Base-by-base conservation (phyloP, 2,113 vertebrate species). In the Erythrocercus mccallii region DNA sequence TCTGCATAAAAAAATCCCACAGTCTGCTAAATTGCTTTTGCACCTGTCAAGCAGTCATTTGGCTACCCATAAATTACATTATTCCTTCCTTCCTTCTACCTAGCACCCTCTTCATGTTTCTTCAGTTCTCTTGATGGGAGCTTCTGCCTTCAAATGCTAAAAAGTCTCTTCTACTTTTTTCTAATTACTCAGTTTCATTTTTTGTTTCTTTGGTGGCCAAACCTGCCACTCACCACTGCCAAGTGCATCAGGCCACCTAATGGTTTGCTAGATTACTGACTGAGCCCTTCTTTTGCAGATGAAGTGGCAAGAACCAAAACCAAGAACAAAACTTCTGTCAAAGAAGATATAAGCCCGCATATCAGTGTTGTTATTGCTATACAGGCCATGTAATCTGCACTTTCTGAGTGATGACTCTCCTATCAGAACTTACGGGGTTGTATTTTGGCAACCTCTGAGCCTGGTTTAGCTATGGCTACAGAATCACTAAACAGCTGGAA, bases 41-140 rank as follows among this genome's bases (percentile, higher is more conserved):
- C 84, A 94, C 84, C 51, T 94, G 69, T 87, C 93, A 95, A 38
- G 87, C 87, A 94, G 65, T 70, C 70, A 58, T 89, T 91, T 87
- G 84, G 81, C 87, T 85, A 91, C 57, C 47, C 69, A 87, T 60
- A 94, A 85, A 91, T 91, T 93, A 92, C 38, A 23, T 60, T 84
- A 64, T 84, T 89, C 35, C 25, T 94, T 91, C 84, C 58, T 89
- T 65, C 57, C n/a, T n/a, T 72, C 60, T 89, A 74, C 30, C 60
- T 81, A 79, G n/a, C 61, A 71, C 50, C 33, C 47, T 89, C 38
- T 61, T 88, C 4, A 0, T 45, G 50, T 81, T 71, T 25, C 51
- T 87, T 81, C 24, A 68, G 38, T 20, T 47, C 33, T 66, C 15
- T 78, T 71, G 21, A 6, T 47, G 38, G 71, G 35, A 79, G 6